Conservation (phyloP, 2,113 vertebrate species). For the Pterocles orientalis region DNA sequence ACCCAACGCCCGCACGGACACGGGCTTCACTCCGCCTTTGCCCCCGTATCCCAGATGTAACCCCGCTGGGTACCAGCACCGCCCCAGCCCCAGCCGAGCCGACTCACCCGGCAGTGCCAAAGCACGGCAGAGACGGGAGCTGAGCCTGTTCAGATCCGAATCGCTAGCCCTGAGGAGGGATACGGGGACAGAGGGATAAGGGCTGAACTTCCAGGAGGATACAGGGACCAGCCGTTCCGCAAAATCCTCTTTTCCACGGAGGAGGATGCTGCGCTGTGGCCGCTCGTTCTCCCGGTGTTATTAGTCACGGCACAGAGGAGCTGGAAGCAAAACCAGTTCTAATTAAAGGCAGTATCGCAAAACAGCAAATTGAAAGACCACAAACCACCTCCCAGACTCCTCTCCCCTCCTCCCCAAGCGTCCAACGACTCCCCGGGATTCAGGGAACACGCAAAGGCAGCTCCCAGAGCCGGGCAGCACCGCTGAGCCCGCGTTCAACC, state of each 20-base stretch:
- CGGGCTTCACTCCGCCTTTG: rapidly evolving
- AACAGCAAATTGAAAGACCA: rapidly evolving
- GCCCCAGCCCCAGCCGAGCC: not conserved
- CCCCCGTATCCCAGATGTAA: not conserved
- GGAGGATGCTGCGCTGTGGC: not conserved
- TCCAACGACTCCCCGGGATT: rapidly evolving
- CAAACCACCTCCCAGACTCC: not conserved
- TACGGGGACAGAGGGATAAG: not conserved
- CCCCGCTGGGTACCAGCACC: rapidly evolving
- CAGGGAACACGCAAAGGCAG: rapidly evolving
- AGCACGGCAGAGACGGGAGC: not conserved
- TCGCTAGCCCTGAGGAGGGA: rapidly evolving
- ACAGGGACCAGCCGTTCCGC: not conserved
- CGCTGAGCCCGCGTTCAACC: not conserved
- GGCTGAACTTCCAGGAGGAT: not conserved
- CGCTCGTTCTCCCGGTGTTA: rapidly evolving
- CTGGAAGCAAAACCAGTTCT: not conserved
- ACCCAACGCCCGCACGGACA: rapidly evolving
- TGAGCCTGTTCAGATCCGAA: rapidly evolving
- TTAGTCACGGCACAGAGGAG: not conserved
- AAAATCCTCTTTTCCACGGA: not conserved
- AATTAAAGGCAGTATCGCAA: not conserved
- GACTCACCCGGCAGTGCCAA: not conserved
- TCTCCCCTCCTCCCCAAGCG: not conserved
- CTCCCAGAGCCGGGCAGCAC: not conserved